These are phyloP conservation scores for Notarius quadriscutis DNA, from an alignment of 2,113 vertebrate species.

Conservation along the genomic window DNA sequence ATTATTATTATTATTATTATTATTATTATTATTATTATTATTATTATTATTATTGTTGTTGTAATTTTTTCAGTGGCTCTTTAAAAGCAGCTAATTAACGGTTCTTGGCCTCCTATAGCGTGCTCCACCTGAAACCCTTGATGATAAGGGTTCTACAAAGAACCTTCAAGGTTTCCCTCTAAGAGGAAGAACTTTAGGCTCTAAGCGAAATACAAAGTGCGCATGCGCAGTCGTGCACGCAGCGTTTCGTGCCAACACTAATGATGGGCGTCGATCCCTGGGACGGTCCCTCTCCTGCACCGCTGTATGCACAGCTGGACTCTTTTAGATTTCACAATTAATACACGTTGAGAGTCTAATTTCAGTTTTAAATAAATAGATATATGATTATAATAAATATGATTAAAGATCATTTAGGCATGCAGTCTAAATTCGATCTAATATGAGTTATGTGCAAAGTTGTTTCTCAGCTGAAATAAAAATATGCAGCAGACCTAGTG, in stretches of 20 bases:
- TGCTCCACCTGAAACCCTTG: too few relatives aligned
- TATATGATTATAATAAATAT: too few relatives aligned
- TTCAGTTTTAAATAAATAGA: too few relatives aligned
- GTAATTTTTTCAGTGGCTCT: background rate
- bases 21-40: conserved; percentile 4
- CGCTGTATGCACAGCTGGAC: background rate
- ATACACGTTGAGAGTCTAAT: too few relatives aligned
- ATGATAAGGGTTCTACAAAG: background rate
- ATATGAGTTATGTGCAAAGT: too few relatives aligned
- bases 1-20: conserved; percentile 2
- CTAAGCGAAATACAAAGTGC: conserved; percentile 29
- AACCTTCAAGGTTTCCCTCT: background rate
- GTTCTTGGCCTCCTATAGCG: background rate
- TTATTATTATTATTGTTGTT: background rate
- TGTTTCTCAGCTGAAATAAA: too few relatives aligned
- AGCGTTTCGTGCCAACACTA: conserved; percentile 72
- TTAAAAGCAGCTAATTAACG: background rate
- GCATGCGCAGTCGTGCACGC: conserved; percentile 64
- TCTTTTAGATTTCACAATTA: background rate
- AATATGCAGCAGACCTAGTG: too few relatives aligned
- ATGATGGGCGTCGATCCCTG: conserved; percentile 74
- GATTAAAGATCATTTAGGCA: too few relatives aligned
- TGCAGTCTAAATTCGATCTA: too few relatives aligned
- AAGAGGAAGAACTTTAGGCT: background rate
- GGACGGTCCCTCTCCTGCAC: conserved; percentile 51